Evolutionary conservation across 2,797 vertebrate species (phyloP), one percentile per base, ranked within the genome.

Genomic region (Sebastolobus alascanus): DNA sequence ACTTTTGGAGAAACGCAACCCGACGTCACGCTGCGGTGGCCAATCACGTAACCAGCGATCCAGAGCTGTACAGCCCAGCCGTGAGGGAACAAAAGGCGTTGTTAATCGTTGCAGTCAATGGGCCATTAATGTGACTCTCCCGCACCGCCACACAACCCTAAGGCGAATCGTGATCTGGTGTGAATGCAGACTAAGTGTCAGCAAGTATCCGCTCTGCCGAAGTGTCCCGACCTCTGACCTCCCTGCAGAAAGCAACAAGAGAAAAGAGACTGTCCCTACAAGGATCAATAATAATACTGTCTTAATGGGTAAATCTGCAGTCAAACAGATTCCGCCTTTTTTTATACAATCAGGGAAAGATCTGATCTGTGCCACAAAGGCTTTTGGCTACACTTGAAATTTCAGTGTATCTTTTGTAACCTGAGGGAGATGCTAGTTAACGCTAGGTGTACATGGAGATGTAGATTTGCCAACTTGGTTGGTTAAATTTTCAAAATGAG

Each of bases 261-360:
- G 59, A 76, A 77, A 78, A 12, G 61, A 54, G 18, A 55, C 50
- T 38, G 43, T 55, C 40, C 63, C 27, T 22, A 60, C 9, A 67
- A 72, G 25, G 66, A 54, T 72, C 60, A 18, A 11, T 12, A 31
- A 68, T 22, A 73, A 70, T 25, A 75, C 8, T 29, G 75, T 87
- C 69, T 72, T 68, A 38, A 73, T 54, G 72, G 74, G 58, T 29
- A 55, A 84, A 81, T 83, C 70, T 77, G 56, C 22, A 35, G 11
- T 46, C 25, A 75, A 54, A 84, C 64, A 29, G 70, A 82, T 37
- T 59, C 35, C 52, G 38, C 77, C 52, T 75, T 71, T 75, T 71
- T 82, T 80, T 52, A 84, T 77, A 83, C 87, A 86, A 87, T 84
- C 76, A 70, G 63, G 81, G 58, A 79, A 76, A 67, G 64, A 79